Conservation (phyloP, 2,113 vertebrate genomes). For the Muntiacus muntjak region DNA sequence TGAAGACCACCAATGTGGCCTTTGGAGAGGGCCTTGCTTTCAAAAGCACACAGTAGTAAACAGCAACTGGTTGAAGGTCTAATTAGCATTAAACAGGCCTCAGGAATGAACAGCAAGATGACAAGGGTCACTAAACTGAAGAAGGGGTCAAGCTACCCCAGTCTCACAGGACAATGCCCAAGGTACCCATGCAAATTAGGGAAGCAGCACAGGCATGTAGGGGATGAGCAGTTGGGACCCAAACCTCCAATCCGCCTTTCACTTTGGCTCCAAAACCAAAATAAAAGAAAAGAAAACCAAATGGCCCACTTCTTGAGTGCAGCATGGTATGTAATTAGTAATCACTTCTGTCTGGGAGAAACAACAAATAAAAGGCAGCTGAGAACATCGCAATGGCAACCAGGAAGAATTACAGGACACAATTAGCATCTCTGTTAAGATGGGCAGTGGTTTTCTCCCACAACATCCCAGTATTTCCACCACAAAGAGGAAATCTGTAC, state of each 20-base stretch:
- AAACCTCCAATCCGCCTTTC: constrained; percentile 22
- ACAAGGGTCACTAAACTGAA: constrained; percentile 80
- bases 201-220: constrained; percentile 42
- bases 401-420: constrained; percentile 48
- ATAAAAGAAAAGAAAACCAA: constrained; percentile 56
- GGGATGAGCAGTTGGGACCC: constrained; percentile 49
- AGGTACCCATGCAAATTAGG: constrained; percentile 69
- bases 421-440: constrained; percentile 70
- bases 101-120: constrained; percentile 76
- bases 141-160: constrained; percentile 78
- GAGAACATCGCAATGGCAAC: constrained; percentile 56
- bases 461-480: constrained; percentile 54
- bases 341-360: constrained; percentile 69
- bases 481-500: constrained; percentile 56
- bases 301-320: constrained; percentile 56
- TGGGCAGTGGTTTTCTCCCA: constrained; percentile 52
- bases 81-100: constrained; percentile 87
- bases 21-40: constrained; percentile 71
- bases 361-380: constrained; percentile 76
- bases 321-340: constrained; percentile 72
- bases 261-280: background rate
- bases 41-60: constrained; percentile 76
- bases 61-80: constrained; percentile 76
- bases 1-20: constrained; percentile 81
- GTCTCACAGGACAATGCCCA: constrained; percentile 71